These are phyloP conservation scores for Anguilla marmorata DNA, from an alignment of 2,797 vertebrate genomes.

Conservation along the genomic window DNA sequence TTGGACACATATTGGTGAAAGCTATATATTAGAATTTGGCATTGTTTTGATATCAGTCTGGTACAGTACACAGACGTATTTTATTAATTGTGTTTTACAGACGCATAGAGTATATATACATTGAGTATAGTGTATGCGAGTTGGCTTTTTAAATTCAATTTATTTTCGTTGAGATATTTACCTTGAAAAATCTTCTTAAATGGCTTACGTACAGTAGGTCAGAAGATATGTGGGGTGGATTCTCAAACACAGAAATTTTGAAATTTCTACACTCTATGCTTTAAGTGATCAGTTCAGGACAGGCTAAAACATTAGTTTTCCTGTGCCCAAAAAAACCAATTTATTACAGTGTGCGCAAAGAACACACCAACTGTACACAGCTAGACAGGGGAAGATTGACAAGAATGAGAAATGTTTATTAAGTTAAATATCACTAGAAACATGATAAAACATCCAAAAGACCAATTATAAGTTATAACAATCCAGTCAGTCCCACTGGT, in stretches of 20 bases:
- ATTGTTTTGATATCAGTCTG: not conserved
- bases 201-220: not conserved
- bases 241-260: not conserved
- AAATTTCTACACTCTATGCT: not conserved
- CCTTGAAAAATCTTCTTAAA: not conserved
- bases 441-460: conserved; percentile 29
- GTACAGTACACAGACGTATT: not conserved
- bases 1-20: not conserved
- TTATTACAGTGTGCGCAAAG: not conserved
- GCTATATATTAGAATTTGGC: no score
- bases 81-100: not conserved
- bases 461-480: conserved; percentile 33
- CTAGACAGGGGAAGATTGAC: conserved; percentile 4
- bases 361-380: not conserved
- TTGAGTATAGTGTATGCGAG: not conserved
- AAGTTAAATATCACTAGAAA: conserved; percentile 42
- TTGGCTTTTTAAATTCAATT: not conserved
- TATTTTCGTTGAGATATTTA: not conserved
- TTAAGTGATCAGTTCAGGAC: not conserved
- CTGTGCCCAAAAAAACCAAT: not conserved
- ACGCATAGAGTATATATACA: not conserved
- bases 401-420: conserved; percentile 41
- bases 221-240: not conserved
- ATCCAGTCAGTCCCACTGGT: not conserved
- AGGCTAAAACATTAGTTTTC: not conserved